These are phyloP conservation scores for Ennomos erosarius DNA, from an alignment of 2,888 invertebrate genomes.

Conservation along the genomic window DNA sequence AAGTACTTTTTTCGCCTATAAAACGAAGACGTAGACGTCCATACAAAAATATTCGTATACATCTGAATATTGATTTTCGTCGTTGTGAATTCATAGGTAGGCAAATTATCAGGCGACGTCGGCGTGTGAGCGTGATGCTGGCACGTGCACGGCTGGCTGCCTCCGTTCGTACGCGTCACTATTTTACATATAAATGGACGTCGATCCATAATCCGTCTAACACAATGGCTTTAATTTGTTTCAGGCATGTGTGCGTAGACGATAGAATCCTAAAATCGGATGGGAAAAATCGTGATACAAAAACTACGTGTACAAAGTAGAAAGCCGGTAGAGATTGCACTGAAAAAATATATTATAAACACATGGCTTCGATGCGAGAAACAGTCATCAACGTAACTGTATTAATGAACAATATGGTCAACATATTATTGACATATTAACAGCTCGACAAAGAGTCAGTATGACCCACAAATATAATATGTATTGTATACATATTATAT, in stretches of 20 bases:
- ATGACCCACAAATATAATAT: too few species aligned
- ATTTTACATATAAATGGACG: slow-evolving; percentile 84
- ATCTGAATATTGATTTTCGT: slow-evolving; percentile 31
- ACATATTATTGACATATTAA: too few species aligned
- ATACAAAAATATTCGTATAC: slow-evolving; percentile 11
- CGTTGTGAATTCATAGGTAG: slow-evolving; percentile 50
- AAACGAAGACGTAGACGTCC: slow-evolving; percentile 1
- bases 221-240: slow-evolving; percentile 82
- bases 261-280: slow-evolving; percentile 62
- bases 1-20: not conserved
- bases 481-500: too few species aligned
- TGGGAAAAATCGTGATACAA: slow-evolving; percentile 34
- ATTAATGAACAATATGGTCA: too few species aligned
- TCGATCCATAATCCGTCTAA: slow-evolving; percentile 79
- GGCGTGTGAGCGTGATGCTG: slow-evolving; percentile 50
- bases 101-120: slow-evolving; percentile 53
- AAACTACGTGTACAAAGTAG: not conserved
- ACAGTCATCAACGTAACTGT: too few species aligned
- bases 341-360: too few species aligned
- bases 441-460: too few species aligned
- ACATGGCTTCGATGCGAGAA: too few species aligned
- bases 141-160: slow-evolving; percentile 63
- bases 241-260: slow-evolving; percentile 68
- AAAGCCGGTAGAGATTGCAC: too few species aligned
- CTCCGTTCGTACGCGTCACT: slow-evolving; percentile 76